Conservation (phyloP, 2,888 invertebrate genomes). For the Hyles lineata region DNA sequence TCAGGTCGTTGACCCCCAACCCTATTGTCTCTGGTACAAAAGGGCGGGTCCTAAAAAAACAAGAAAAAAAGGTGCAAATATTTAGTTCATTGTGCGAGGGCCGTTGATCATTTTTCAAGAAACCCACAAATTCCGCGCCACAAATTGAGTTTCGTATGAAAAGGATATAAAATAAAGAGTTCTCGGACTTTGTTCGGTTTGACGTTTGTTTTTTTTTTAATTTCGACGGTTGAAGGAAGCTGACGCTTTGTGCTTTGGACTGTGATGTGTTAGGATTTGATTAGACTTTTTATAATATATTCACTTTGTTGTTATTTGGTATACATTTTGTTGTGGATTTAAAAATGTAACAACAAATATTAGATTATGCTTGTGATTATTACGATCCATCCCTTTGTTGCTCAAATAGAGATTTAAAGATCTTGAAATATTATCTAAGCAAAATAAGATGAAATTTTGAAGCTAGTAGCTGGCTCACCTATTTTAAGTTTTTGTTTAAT, state of each 20-base stretch:
- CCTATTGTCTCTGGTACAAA: conserved; percentile 73
- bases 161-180: conserved; percentile 45
- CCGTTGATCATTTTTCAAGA: conserved; percentile 83
- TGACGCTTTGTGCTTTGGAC: neutral
- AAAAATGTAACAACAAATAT: too few species aligned
- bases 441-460: too few species aligned
- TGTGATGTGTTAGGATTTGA: conserved; percentile 18
- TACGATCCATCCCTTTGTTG: too few species aligned
- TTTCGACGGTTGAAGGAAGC: conserved; percentile 2
- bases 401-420: too few species aligned
- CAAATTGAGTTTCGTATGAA: conserved; percentile 70
- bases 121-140: conserved; percentile 68
- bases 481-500: too few species aligned
- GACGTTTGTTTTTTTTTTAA: conserved; percentile 22
- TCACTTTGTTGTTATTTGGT: neutral
- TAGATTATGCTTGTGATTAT: too few species aligned
- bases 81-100: conserved; percentile 75
- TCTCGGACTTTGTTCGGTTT: conserved; percentile 26
- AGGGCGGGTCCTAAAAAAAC: conserved; percentile 46
- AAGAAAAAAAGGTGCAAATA: conserved; percentile 49
- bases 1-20: conserved; percentile 64
- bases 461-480: too few species aligned
- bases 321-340: too few species aligned
- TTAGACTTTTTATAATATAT: conserved; percentile 4
- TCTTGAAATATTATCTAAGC: too few species aligned